phyloP scores from a whole-genome alignment of 2,113 vertebrate species.

The Phaetusa simplex region DNA sequence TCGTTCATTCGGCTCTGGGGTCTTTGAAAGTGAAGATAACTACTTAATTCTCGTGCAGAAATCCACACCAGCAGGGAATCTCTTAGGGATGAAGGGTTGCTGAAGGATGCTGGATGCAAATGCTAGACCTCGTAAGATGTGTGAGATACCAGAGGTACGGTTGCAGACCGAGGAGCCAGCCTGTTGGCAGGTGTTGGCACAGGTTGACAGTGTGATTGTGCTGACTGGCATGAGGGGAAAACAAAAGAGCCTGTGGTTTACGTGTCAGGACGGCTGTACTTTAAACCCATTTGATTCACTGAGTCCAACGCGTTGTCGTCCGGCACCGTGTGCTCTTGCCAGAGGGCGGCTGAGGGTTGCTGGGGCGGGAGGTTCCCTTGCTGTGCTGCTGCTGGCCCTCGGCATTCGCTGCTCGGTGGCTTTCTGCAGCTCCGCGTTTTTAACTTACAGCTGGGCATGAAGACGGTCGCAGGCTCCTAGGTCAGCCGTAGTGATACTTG shows the following conservation, averaged over 20 bases:
- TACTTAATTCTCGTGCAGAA: not conserved
- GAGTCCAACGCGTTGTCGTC: rapidly evolving
- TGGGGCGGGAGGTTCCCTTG: rapidly evolving
- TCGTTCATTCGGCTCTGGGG: not conserved
- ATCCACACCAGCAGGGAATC: not conserved
- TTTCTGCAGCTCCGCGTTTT: not conserved
- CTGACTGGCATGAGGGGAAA: not conserved
- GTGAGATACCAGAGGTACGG: no score
- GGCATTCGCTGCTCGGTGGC: rapidly evolving
- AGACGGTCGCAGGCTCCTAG: not conserved
- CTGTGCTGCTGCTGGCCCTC: not conserved
- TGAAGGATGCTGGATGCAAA: not conserved
- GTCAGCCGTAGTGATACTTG: rapidly evolving
- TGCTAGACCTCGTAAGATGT: rapidly evolving
- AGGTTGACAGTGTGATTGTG: not conserved
- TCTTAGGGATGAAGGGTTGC: not conserved
- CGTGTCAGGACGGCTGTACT: not conserved
- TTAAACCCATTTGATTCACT: not conserved
- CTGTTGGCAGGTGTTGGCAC: not conserved
- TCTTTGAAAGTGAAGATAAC: not conserved
- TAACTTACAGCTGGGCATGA: not conserved
- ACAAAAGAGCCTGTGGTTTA: not conserved
- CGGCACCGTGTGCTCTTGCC: rapidly evolving
- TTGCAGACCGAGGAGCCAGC: not conserved
- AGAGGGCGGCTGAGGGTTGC: not conserved